Evolutionary conservation across 2,113 vertebrate species (phyloP), one percentile per base, ranked within the genome.

Genomic region (Neolamprologus cancellatus): DNA sequence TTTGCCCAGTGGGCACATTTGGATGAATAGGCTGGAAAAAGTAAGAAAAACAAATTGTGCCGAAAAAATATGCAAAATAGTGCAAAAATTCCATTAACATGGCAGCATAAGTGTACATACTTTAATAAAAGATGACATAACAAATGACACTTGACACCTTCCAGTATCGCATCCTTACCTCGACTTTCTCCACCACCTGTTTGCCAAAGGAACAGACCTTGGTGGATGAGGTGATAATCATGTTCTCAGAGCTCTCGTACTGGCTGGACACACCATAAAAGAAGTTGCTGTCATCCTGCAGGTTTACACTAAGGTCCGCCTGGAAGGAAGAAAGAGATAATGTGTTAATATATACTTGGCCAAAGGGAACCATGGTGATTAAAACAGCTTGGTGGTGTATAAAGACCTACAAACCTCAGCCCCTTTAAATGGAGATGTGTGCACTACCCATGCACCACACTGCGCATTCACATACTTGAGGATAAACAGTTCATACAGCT

Each of bases 201-300:
- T 99, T 99, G 92, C 98, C 98, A 53, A 99, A 99, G 59, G 98
- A 99, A 96, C 98, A 99, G 85, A 99, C 98, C 92, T 99, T 99
- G 88, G 98, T 99, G 93, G 98, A 99, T 84, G 98, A 99, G 83
- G 97, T 99, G 95, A 99, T 98, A 53, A 97, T 96, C 98, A 99
- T 98, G 93, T 98, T 99, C 91, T 99, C 98, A 0, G 96, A 95
- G 91, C 98, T 98, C 95, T 98, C 98, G 1, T 99, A 98, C 89
- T 98, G 98, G 94, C 98, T 99, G 90, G 98, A 99, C 66, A 99
- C 98, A 0, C 98, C 98, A 1, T 99, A 99, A 95, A 99, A 99
- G 95, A 97, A 96, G 93, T 94, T 96, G 94, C 97, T 97, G 95
- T 98, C 97, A 5, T 98, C 97, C 93, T 98, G 98, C 18, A 98